Evolutionary conservation across 2,797 vertebrate genomes (phyloP).

Genomic region (Luscinia megarhynchos): DNA sequence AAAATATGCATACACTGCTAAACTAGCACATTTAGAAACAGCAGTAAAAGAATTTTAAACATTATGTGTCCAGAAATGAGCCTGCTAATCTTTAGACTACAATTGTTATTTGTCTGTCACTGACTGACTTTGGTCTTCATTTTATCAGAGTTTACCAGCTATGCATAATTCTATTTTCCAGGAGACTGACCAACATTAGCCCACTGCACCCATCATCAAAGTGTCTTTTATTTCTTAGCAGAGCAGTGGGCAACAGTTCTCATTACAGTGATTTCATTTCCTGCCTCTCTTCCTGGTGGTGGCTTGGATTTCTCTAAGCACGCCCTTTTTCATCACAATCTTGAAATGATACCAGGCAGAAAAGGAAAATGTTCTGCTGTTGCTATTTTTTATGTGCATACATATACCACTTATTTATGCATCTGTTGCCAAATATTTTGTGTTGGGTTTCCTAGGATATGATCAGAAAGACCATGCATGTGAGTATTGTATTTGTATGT

Average conservation of each 20-base stretch:
- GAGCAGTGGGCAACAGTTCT: background rate
- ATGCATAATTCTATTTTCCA: constrained; percentile 67
- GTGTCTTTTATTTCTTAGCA: background rate
- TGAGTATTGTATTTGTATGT: background rate
- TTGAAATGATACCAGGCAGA: constrained; percentile 1
- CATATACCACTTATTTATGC: background rate
- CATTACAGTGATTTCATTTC: constrained; percentile 25
- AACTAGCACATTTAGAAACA: background rate
- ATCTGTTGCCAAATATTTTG: background rate
- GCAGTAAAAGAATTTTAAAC: background rate
- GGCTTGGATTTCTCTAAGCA: constrained; percentile 21
- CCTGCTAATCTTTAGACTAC: constrained; percentile 33
- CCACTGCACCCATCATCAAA: background rate
- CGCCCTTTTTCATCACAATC: background rate
- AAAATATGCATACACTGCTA: background rate
- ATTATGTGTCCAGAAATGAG: constrained; percentile 9
- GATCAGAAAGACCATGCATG: background rate
- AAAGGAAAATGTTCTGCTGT: background rate
- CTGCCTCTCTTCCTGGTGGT: constrained; percentile 37
- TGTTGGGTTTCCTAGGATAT: background rate
- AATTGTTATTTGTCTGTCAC: constrained; percentile 36
- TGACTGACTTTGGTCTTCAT: constrained; percentile 41
- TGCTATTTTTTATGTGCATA: background rate
- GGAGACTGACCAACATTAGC: constrained; percentile 41
- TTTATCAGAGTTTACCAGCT: constrained; percentile 64